A percentile compares a stretch with the other conserved stretches of the same genome.
phyloP scores from a whole-genome alignment of 2,888 invertebrate genomes.

The Lysandra bellargus region DNA sequence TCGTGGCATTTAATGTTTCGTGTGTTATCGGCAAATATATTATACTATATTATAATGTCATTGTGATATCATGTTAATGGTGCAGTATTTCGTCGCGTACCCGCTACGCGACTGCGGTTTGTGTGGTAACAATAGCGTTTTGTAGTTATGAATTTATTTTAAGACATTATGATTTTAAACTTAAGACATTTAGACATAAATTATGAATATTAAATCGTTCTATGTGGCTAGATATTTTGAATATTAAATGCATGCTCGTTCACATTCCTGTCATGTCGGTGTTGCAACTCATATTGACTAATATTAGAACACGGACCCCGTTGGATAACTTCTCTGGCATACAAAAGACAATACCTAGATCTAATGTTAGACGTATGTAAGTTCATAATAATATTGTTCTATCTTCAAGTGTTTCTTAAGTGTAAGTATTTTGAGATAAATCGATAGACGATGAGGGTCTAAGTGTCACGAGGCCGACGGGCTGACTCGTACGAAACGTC shows the following conservation, averaged over 20 bases:
- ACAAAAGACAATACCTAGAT: constrained; percentile 82
- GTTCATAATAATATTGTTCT: constrained; percentile 76
- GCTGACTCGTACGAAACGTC: constrained; percentile 20
- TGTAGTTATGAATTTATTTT: constrained; percentile 31
- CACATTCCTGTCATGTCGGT: constrained; percentile 59
- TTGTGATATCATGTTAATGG: constrained; percentile 71
- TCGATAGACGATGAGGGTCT: constrained; percentile 65
- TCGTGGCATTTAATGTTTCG: constrained; percentile 67
- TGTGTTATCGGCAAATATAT: constrained; percentile 66
- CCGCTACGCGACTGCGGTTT: constrained; percentile 33
- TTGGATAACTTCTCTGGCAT: constrained; percentile 74
- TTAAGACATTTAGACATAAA: constrained; percentile 31
- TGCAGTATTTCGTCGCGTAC: constrained; percentile 50
- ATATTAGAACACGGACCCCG: constrained; percentile 55
- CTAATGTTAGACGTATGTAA: constrained; percentile 79
- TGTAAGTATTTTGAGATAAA: constrained; percentile 73
- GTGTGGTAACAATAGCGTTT: constrained; percentile 26
- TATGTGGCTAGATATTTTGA: constrained; percentile 48
- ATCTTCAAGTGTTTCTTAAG: constrained; percentile 77
- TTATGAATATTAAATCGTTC: constrained; percentile 25
- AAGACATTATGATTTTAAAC: constrained; percentile 28
- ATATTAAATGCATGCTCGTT: constrained; percentile 56
- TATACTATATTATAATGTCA: constrained; percentile 57
- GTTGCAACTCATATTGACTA: constrained; percentile 49
- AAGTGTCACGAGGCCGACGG: constrained; percentile 47